These are phyloP conservation scores for Coendou prehensilis DNA, from an alignment of 2,797 vertebrate species.

Conservation along the genomic window DNA sequence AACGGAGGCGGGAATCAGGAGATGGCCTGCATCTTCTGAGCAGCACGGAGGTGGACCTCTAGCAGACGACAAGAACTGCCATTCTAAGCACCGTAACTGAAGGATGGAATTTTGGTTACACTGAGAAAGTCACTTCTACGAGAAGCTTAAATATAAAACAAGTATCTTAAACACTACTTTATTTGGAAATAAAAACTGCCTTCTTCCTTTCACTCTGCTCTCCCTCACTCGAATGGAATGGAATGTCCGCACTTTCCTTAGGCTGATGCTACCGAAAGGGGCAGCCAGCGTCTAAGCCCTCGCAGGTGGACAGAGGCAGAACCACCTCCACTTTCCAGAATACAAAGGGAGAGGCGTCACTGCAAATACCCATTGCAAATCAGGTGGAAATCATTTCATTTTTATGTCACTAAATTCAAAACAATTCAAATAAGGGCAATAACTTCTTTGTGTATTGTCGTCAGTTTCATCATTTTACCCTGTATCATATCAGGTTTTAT, in stretches of 20 bases:
- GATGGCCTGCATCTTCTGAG: neutral
- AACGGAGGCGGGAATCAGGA: neutral
- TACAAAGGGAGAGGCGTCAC: neutral
- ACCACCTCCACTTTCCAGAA: neutral
- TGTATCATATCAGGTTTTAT: neutral
- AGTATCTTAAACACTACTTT: conserved; percentile 13
- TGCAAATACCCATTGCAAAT: neutral
- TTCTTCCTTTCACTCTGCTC: neutral
- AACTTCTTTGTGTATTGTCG: neutral
- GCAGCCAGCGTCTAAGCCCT: neutral
- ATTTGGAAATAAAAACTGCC: neutral
- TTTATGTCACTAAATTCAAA: conserved; percentile 35
- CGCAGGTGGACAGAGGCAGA: neutral
- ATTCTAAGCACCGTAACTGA: neutral
- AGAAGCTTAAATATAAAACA: conserved; percentile 7
- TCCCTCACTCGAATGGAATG: neutral
- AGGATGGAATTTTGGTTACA: neutral
- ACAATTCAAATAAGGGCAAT: neutral
- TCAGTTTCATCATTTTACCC: neutral
- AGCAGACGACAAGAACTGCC: neutral
- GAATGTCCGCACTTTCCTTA: neutral
- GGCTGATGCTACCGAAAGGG: neutral
- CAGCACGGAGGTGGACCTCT: neutral
- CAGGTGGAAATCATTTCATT: neutral
- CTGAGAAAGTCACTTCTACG: neutral